A percentile compares a stretch with the other conserved stretches of the same genome.
Conservation (phyloP, 2,888 invertebrate species). For the Cantharis lateralis region DNA sequence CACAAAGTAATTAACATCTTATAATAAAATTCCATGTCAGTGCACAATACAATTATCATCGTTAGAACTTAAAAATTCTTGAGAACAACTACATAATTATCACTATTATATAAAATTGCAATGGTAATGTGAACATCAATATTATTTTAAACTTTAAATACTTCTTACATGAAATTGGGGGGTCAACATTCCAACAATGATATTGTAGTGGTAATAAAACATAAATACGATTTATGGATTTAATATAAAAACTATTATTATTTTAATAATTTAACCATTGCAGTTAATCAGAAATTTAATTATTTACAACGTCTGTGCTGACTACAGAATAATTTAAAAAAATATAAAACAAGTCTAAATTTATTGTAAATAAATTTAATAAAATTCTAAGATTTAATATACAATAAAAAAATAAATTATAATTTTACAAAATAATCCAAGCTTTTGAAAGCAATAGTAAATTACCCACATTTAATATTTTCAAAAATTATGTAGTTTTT, state of each 20-base stretch:
- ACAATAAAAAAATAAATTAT: conserved; percentile 13
- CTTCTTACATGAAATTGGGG: conserved; percentile 12
- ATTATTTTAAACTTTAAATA: conserved; percentile 10
- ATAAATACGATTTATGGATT: conserved; percentile 9
- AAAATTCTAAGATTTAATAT: background rate
- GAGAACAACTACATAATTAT: background rate
- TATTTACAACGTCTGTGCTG: conserved; percentile 20
- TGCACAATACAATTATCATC: conserved; percentile 18
- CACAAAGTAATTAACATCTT: conserved; percentile 44
- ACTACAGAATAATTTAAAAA: conserved; percentile 2
- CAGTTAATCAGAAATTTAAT: conserved; percentile 18
- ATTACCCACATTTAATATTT: background rate
- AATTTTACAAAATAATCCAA: conserved; percentile 2
- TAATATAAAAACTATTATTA: conserved; percentile 20
- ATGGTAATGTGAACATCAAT: conserved; percentile 21
- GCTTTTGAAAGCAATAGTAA: background rate
- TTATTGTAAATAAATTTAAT: conserved; percentile 2
- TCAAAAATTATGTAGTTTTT: background rate
- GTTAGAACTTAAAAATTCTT: conserved; percentile 23
- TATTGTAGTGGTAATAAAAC: conserved; percentile 22
- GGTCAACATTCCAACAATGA: conserved; percentile 25
- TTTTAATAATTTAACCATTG: conserved; percentile 14
- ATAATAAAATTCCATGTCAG: conserved; percentile 22
- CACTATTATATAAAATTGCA: conserved; percentile 20
- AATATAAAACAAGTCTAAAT: background rate